Conservation (phyloP, 2,888 invertebrate genomes). For the Mechanitis mazaeus region DNA sequence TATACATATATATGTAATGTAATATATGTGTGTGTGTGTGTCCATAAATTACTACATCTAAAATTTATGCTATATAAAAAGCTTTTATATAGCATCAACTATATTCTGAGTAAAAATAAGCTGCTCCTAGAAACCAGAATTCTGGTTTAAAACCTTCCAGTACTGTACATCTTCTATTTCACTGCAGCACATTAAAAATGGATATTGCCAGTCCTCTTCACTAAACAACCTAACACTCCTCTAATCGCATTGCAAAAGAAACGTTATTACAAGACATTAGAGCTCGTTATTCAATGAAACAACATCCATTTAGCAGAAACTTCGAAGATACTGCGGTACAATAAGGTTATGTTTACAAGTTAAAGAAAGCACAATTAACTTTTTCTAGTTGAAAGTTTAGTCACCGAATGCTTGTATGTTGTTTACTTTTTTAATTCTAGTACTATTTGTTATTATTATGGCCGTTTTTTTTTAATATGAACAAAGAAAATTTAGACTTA, state of each 20-base stretch:
- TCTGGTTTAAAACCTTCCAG: conserved; percentile 16
- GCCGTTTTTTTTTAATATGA: no score
- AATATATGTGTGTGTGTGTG: no score
- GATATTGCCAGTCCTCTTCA: conserved; percentile 27
- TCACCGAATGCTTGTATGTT: not conserved
- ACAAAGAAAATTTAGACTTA: no score
- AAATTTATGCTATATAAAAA: no score
- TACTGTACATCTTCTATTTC: conserved; percentile 23
- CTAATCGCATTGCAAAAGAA: conserved; percentile 23
- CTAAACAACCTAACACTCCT: conserved; percentile 24
- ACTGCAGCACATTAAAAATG: conserved; percentile 46
- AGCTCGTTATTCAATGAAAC: conserved; percentile 14
- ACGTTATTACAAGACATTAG: conserved; percentile 18
- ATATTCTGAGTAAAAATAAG: conserved; percentile 1
- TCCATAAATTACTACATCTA: no score
- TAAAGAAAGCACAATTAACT: conserved; percentile 15
- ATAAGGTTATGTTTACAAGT: conserved; percentile 12
- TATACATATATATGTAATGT: no score
- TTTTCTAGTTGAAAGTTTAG: conserved; percentile 2
- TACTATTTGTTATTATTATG: not conserved
- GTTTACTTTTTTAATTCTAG: not conserved
- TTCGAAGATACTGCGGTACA: conserved; percentile 17
- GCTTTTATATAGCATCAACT: no score
- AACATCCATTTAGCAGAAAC: conserved; percentile 13
- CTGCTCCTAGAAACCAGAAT: conserved; percentile 15